Conservation (phyloP, 53 echinoderm and acorn worm species). For the Mesocentrotus franciscanus region DNA sequence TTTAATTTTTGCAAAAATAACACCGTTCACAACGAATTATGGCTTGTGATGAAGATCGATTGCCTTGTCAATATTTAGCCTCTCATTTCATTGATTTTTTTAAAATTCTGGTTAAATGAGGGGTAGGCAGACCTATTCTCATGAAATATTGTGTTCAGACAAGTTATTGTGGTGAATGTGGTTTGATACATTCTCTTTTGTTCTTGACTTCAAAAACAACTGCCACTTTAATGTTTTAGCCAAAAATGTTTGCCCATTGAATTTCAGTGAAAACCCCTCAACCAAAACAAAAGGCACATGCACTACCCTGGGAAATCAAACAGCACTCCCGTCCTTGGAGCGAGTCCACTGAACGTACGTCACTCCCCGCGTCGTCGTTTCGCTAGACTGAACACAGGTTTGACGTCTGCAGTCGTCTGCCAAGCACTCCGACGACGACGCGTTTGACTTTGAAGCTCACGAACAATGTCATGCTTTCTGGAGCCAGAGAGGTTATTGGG, state of each 20-base stretch:
- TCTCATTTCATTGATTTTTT: neutral
- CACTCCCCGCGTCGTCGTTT: conserved; percentile 13
- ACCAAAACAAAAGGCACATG: neutral
- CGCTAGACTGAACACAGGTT: conserved; percentile 4
- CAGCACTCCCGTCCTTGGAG: neutral
- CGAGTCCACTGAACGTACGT: neutral
- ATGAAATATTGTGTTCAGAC: neutral
- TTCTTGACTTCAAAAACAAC: neutral
- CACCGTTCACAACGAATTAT: conserved; percentile 31
- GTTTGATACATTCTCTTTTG: neutral
- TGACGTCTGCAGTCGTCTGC: neutral
- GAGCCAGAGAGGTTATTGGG: neutral
- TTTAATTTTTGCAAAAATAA: conserved; percentile 21
- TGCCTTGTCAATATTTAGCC: neutral
- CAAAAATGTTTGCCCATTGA: neutral
- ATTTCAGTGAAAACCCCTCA: neutral
- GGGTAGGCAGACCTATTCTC: neutral
- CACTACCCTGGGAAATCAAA: conserved; percentile 34
- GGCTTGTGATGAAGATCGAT: neutral
- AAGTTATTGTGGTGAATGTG: neutral
- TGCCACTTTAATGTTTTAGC: too few species aligned
- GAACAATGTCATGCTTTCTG: neutral
- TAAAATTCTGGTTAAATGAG: neutral
- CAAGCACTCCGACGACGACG: neutral
- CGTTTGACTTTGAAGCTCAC: neutral